These are phyloP conservation scores for Neolamprologus fasciatus DNA, from an alignment of 2,113 vertebrate genomes.

Conservation along the genomic window DNA sequence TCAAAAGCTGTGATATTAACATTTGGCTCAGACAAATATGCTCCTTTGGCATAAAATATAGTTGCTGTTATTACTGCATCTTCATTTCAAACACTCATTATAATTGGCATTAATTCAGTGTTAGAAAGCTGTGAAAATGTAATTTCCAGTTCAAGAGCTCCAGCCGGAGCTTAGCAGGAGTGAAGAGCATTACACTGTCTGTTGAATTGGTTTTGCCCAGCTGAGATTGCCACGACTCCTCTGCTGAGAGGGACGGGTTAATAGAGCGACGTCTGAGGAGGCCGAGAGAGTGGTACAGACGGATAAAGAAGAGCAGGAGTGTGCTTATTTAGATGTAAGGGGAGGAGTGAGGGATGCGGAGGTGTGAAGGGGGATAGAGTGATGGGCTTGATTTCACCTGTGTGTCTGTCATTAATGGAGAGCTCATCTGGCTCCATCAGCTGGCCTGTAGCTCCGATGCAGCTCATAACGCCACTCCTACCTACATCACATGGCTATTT, in stretches of 20 bases:
- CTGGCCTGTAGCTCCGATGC: background rate
- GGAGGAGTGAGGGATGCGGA: background rate
- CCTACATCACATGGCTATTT: slow-evolving; percentile 10
- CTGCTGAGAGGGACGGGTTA: slow-evolving; percentile 25
- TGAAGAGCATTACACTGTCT: slow-evolving; percentile 34
- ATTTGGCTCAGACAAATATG: slow-evolving; percentile 4
- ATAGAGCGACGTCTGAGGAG: slow-evolving; percentile 2
- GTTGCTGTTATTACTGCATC: slow-evolving; percentile 11
- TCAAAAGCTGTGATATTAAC: slow-evolving; percentile 4
- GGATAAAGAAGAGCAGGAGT: background rate
- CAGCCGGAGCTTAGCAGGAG: slow-evolving; percentile 34
- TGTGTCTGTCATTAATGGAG: slow-evolving; percentile 23
- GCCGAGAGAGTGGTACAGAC: background rate
- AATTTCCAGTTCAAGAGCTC: slow-evolving; percentile 51
- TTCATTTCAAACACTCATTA: slow-evolving; percentile 9
- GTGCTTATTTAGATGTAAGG: slow-evolving; percentile 14
- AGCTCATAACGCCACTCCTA: background rate
- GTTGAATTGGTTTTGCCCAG: slow-evolving; percentile 34
- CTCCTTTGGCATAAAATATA: slow-evolving; percentile 1
- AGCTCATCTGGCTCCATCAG: slow-evolving; percentile 1
- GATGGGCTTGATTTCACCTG: slow-evolving; percentile 51
- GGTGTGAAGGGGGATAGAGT: background rate
- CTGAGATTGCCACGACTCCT: slow-evolving; percentile 20
- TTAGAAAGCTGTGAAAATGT: slow-evolving; percentile 58
- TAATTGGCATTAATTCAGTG: slow-evolving; percentile 48